Evolutionary conservation across 2,888 invertebrate species (phyloP).

Genomic region (Lypha dubia): DNA sequence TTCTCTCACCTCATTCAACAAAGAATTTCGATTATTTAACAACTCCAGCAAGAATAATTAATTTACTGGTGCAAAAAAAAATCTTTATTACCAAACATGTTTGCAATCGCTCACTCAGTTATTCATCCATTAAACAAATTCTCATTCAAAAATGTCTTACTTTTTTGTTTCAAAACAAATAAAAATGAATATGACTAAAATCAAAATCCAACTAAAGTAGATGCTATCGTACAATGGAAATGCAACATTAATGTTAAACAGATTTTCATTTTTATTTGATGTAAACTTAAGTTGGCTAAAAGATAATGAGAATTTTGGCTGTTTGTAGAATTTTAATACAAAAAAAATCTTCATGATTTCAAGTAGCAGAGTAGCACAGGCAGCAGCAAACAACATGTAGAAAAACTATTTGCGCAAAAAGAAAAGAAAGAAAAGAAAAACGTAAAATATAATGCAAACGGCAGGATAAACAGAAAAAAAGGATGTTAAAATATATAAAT

Average conservation of each 20-base stretch:
- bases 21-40: no score
- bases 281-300: constrained; percentile 49
- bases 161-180: constrained; percentile 13
- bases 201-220: background rate
- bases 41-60: no score
- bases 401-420: background rate
- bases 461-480: constrained; percentile 21
- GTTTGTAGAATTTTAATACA: background rate
- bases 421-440: background rate
- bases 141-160: background rate
- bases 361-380: constrained; percentile 4
- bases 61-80: no score
- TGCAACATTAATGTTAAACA: constrained; percentile 24
- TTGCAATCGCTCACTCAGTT: background rate
- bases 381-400: background rate
- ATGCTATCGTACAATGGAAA: background rate
- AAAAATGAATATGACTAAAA: constrained; percentile 35
- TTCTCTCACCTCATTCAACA: no score
- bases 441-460: background rate
- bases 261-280: constrained; percentile 34
- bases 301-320: constrained; percentile 60
- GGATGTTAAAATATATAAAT: constrained; percentile 25
- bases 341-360: constrained; percentile 42
- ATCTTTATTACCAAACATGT: no score
- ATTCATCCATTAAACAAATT: constrained; percentile 3